Base-by-base conservation (phyloP, 53 echinoderm and acorn worm species). In the Apostichopus leukothele region DNA sequence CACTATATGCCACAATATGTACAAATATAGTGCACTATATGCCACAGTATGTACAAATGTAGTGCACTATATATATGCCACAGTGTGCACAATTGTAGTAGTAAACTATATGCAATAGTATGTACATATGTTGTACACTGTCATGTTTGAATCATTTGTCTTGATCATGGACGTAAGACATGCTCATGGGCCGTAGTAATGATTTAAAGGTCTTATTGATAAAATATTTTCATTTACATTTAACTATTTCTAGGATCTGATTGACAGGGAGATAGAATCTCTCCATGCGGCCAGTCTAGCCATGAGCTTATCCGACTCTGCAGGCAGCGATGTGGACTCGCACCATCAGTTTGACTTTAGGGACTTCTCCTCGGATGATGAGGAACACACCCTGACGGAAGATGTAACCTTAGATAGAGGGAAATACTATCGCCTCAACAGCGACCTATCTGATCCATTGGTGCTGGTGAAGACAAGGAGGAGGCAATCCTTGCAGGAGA, bases 231-330 rank as follows among this genome's bases (percentile, higher is more conserved):
- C 25, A 19, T 61, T 61, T 0, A 22, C 14, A 0, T 55, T 91
- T 55, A 59, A 5, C 20, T 22, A 26, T 91, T 78, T 75, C n/a
- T 75, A 94, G 94, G 96, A 93, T 73, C 74, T 92, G 18, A 92
- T 96, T 89, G 94, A 96, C 57, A 51, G 83, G 16, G 96, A 96
- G 92, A 96, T 96, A 52, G 89, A 93, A 75, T 93, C 91, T 67
- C 90, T 96, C 14, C 90, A 94, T 51, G 92, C 96, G 50, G 96
- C 96, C 23, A 90, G 91, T 52, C 88, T 93, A 11, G 96, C 92
- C 88, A 86, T 93, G 75, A 89, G 67, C 61, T 89, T 92, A 3
- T 77, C 91, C 10, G 5, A 61, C 19, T 73, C 76, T 10, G 50
- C 88, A 73, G 8, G 9, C 88, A 23, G 54, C 8, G 78, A 86